Conservation (phyloP, 2,888 invertebrate genomes). For the Eurytoma californica region DNA sequence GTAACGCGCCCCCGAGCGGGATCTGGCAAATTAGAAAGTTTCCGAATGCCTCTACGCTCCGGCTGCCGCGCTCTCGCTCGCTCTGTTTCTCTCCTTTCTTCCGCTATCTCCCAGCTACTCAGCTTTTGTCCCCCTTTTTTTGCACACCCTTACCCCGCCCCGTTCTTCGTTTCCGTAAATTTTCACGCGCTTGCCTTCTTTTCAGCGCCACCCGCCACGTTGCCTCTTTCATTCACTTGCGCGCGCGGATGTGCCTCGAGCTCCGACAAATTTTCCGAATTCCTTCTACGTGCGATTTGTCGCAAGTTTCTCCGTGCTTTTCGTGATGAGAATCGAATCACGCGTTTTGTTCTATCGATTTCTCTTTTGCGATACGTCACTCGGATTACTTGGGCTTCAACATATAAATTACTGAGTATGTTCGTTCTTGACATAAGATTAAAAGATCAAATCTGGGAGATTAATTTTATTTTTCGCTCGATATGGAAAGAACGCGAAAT, state of each 20-base stretch:
- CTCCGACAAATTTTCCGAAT: conserved; percentile 41
- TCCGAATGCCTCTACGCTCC: conserved; percentile 50
- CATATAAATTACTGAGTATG: too few relatives aligned
- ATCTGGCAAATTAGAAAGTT: conserved; percentile 56
- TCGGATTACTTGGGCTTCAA: too few relatives aligned
- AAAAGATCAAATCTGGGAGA: too few relatives aligned
- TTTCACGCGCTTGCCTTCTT: conserved; percentile 15
- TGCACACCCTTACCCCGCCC: background rate
- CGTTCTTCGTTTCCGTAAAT: conserved; percentile 31
- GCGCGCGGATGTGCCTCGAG: background rate
- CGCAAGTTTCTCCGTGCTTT: conserved; percentile 9
- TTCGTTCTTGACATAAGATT: too few relatives aligned
- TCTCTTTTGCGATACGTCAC: too few relatives aligned
- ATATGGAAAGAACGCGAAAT: too few relatives aligned
- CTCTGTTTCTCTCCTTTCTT: conserved; percentile 1
- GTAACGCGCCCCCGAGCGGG: conserved; percentile 44
- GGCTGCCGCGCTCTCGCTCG: background rate
- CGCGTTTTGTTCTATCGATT: too few relatives aligned
- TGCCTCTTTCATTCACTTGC: conserved; percentile 25
- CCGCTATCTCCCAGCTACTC: conserved; percentile 2
- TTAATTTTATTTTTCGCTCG: too few relatives aligned
- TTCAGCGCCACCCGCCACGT: conserved; percentile 1
- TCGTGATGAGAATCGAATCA: too few relatives aligned
- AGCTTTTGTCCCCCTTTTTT: background rate
- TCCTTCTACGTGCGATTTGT: conserved; percentile 17